Evolutionary conservation across 2,113 vertebrate genomes (phyloP), one percentile per base, ranked within the genome.

Genomic region (Scytalopus superciliaris): DNA sequence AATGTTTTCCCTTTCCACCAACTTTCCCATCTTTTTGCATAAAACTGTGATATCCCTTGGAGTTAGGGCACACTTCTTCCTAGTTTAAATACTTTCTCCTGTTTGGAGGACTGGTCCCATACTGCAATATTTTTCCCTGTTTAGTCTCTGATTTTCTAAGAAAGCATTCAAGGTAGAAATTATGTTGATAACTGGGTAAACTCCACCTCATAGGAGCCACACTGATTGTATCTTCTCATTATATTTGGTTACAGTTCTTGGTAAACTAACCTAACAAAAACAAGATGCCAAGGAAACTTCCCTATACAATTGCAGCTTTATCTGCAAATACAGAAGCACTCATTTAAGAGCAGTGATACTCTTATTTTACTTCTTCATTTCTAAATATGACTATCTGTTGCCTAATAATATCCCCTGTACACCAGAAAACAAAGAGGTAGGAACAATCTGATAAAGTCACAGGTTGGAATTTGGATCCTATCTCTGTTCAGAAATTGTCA

Each of bases 91-190:
- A 19, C 12, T 49, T 66, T 39, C 12, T 88, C 4, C n/a, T 70
- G 4, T 35, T 59, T 80, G 30, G 39, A 27, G 77, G 77, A 27
- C 42, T 45, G 39, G 28, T 84, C 31, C 8, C 23, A n/a, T 16
- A 78, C 7, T 40, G 63, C 63, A 93, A 63, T 50, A 56, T 68
- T 93, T 42, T 87, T 83, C 30, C 50, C 37, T 77, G 8, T 42
- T 72, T 76, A 52, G 62, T 56, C 14, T 89, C 45, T 81, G 47
- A 76, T 76, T 96, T 94, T 35, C 77, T 90, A 96, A 57, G 9
- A 52, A 42, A 75, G 59, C 52, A 77, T 74, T 95, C 80, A 90
- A 69, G 63, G 72, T 62, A 35, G 69, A 94, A 96, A 93, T 81
- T 84, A 57, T 73, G 27, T 73, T 68, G 74, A 81, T 74, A 42